Evolutionary conservation across 2,797 vertebrate genomes (phyloP), one percentile per base, ranked within the genome.

Genomic region (Takifugu ocellatus): DNA sequence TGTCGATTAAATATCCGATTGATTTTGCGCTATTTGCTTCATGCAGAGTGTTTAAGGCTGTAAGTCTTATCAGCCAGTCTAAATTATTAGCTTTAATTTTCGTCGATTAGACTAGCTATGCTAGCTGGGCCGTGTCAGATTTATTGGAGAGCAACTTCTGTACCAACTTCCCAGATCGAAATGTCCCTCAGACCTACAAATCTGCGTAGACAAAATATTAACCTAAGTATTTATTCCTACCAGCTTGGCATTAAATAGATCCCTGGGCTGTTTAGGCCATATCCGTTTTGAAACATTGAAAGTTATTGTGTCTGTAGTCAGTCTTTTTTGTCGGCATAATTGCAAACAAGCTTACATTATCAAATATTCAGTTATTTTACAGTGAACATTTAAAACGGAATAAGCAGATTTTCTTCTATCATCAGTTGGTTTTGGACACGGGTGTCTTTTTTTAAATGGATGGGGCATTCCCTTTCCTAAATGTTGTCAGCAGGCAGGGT

Each of bases 401-500:
- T 12, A 39, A 14, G 12, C 36, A 39, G 36, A 44, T 44, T 44
- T 44, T 16, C 16, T 17, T 44, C 7, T 6, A 44, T 6, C 43
- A 44, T 10, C 5, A 5, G 10, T 3, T 16, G 7, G 57, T 9
- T 29, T 50, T 17, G 25, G 10, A 25, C 5, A 1, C 57, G 49
- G 49, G 51, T 67, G 61, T 11, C 42, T 33, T 54, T 49, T 48
- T 48, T 59, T 63, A 56, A 42, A 4, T 5, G 29, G 10, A 5
- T 12, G 6, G 55, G 26, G 14, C 12, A 71, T 68, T 75, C 14
- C 83, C 71, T 64, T 79, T 50, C 73, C 25, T 58, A 2, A 64
- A 61, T 39, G 4, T 0, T 36, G 56, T 82, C 79, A 79, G 81
- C 62, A 59, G 50, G 70, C 60, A 87, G 86, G 84, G 86, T 82